Evolutionary conservation across 2,113 vertebrate genomes (phyloP), one percentile per base, ranked within the genome.

Genomic region (Rhynchomys soricoides): DNA sequence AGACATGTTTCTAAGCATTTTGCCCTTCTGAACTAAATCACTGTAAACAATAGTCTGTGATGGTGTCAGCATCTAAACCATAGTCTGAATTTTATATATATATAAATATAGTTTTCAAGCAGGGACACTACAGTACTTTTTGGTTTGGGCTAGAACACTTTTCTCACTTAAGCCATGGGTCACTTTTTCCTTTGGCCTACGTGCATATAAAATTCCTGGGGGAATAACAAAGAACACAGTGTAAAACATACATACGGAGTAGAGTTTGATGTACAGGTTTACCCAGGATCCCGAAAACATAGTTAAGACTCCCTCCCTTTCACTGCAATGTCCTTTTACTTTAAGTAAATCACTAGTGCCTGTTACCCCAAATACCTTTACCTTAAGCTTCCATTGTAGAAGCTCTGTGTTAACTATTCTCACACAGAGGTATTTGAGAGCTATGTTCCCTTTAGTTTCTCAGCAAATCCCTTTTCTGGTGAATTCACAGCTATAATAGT

Each of bases 41-140:
- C 74, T 78, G 37, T n/a, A 68, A 24, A 48, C 7, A 10, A 50
- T 89, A 34, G 6, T 15, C 43, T 87, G 43, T 55, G 31, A 50
- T 70, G 50, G n/a, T 77, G n/a, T 83, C 95, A 70, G 59, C 55
- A 74, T 92, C 62, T 81, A 85, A 92, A 86, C 93, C 62, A 59
- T 19, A 10, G 1, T 83, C 21, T 64, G 7, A 1, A 22, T 82
- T 9, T 8, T 22, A 59, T 24, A 24, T 62, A 62, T 24, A 21
- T 62, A 62, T 24, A 62, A 16, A 55, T 24, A 62, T 24, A 62
- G 29, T 37, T 86, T 71, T 40, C n/a, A 68, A 73, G 43, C n/a
- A 91, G 86, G 12, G 37, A 71, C n/a, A 40, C 37, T 48, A 29
- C 3, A 22, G 11, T 77, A 6, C 10, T 34, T 48, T 48, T 59